Conservation (phyloP, 2,797 vertebrate species). For the Malacoraja senta region DNA sequence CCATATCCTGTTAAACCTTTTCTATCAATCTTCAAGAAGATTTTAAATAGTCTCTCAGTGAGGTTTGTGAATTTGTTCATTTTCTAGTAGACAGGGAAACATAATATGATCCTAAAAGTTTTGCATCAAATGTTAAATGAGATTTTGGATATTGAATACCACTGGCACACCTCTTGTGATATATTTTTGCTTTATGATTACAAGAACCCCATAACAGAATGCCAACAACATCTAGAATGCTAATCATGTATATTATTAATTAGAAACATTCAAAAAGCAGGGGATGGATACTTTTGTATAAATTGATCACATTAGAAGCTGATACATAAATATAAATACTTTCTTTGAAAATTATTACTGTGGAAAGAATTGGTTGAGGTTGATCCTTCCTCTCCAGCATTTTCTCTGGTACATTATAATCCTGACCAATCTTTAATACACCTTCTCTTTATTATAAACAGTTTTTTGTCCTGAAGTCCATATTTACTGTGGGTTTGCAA, state of each 20-base stretch:
- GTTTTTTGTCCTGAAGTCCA: not conserved
- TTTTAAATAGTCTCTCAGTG: not conserved
- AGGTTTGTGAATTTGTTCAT: not conserved
- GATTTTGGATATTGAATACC: not conserved
- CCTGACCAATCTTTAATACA: not conserved
- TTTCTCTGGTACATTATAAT: not conserved
- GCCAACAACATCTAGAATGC: not conserved
- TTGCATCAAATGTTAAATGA: not conserved
- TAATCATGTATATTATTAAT: not conserved
- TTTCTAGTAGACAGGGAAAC: not conserved
- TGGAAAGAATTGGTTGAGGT: slow-evolving; percentile 4
- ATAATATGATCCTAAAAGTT: not conserved
- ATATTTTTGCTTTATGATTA: not conserved
- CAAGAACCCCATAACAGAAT: not conserved
- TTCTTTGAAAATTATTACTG: not conserved
- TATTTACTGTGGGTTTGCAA: not conserved
- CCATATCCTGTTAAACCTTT: too few species aligned
- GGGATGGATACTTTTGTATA: not conserved
- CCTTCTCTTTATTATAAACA: not conserved
- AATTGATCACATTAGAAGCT: not conserved
- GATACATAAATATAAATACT: not conserved
- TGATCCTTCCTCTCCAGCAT: not conserved
- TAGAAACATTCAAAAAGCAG: not conserved
- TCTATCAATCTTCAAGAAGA: not conserved
- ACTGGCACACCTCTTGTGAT: not conserved